Percentiles rank a stretch among this genome's conserved stretches.
These are phyloP conservation scores for Amphimallon solstitiale DNA, from an alignment of 2,888 invertebrate species.

Conservation along the genomic window DNA sequence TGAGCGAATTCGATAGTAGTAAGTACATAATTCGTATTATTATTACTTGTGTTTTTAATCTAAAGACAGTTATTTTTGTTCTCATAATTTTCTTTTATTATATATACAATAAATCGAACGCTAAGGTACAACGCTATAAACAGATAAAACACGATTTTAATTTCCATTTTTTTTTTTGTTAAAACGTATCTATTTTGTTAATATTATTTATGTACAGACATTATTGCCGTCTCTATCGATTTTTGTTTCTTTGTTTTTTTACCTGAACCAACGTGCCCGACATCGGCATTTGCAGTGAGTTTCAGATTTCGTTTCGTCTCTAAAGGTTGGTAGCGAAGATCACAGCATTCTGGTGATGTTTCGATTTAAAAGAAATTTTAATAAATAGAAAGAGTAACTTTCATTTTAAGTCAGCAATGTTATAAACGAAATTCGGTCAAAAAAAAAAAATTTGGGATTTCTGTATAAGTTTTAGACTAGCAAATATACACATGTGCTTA, in stretches of 20 bases:
- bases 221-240: constrained; percentile 58
- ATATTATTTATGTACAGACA: constrained; percentile 57
- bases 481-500: no score
- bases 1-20: constrained; percentile 42
- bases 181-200: constrained; percentile 45
- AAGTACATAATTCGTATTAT: constrained; percentile 46
- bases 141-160: constrained; percentile 55
- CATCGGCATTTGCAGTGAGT: constrained; percentile 29
- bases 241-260: constrained; percentile 22
- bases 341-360: constrained; percentile 47
- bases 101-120: constrained; percentile 54
- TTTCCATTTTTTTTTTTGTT: constrained; percentile 45
- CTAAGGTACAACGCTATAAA: constrained; percentile 54
- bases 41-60: constrained; percentile 38
- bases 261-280: not conserved
- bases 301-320: constrained; percentile 24
- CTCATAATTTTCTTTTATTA: constrained; percentile 48
- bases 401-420: constrained; percentile 6
- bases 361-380: not conserved
- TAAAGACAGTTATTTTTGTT: constrained; percentile 50
- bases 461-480: no score
- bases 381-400: not conserved
- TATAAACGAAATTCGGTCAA: no score
- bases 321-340: constrained; percentile 40
- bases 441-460: no score